Percentiles rank a stretch among this genome's conserved stretches.
Conservation (phyloP, 2,113 vertebrate genomes). For the Rhinogobius similis region DNA sequence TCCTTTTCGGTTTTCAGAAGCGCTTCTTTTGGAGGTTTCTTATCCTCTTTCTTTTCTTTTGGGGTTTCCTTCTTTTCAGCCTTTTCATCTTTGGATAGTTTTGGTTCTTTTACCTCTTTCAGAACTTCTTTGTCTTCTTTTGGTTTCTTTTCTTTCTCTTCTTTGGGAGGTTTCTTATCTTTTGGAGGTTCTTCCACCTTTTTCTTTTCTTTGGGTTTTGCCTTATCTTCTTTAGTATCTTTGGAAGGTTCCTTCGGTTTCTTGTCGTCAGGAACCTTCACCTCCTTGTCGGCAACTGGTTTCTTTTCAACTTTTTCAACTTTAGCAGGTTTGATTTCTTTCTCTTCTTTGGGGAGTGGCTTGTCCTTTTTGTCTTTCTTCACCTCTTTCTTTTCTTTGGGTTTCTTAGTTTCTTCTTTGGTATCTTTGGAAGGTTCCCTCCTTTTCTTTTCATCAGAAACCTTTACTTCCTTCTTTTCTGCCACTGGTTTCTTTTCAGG, state of each 20-base stretch:
- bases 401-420: background rate
- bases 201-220: background rate
- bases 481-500: background rate
- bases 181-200: background rate
- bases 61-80: background rate
- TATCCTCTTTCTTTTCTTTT: background rate
- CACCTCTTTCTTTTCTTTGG: background rate
- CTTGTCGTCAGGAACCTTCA: background rate
- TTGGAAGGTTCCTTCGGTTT: background rate
- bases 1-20: too few species aligned
- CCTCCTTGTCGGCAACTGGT: background rate
- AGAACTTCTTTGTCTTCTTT: slow-evolving; percentile 8
- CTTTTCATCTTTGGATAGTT: slow-evolving; percentile 5
- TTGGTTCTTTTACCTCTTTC: slow-evolving; percentile 8
- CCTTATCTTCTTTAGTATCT: background rate
- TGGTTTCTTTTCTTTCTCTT: background rate
- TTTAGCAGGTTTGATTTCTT: too few species aligned
- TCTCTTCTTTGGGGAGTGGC: too few species aligned
- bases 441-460: background rate
- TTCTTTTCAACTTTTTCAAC: background rate
- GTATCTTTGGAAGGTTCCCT: background rate
- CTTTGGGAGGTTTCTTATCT: slow-evolving; percentile 10
- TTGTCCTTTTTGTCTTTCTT: too few species aligned
- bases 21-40: slow-evolving; percentile 1
- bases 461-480: background rate